These are phyloP conservation scores for Drosophila bipectinata DNA, from an alignment of 1,140 invertebrate genomes.

Conservation along the genomic window DNA sequence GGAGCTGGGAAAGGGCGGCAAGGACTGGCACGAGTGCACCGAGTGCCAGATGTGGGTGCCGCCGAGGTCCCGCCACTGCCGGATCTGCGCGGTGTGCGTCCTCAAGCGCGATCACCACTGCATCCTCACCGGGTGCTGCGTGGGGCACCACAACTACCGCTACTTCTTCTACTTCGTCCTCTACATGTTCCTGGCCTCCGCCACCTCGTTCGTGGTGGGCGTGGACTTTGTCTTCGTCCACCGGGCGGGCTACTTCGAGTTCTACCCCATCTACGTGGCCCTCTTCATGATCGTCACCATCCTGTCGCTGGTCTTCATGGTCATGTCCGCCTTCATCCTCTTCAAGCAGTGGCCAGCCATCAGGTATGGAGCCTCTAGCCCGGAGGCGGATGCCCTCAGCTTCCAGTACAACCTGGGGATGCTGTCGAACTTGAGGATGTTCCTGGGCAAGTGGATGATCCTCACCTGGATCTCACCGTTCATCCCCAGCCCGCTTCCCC, in stretches of 20 bases:
- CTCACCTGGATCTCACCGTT: constrained; percentile 1
- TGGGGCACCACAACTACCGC: constrained; percentile 94
- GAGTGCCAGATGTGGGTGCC: constrained; percentile 83
- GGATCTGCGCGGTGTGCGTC: constrained; percentile 91
- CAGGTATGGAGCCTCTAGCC: background rate
- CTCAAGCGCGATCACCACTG: constrained; percentile 97
- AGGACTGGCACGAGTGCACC: constrained; percentile 6
- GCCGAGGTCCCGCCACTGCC: constrained; percentile 95
- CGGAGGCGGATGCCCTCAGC: background rate
- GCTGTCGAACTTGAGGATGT: background rate
- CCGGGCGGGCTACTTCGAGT: background rate
- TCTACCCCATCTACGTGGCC: background rate
- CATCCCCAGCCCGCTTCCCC: background rate
- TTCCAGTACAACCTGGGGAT: background rate
- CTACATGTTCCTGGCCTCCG: constrained; percentile 87
- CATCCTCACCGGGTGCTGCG: constrained; percentile 93
- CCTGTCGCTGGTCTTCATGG: background rate
- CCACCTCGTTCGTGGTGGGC: background rate
- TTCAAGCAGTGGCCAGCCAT: background rate
- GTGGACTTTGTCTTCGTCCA: background rate
- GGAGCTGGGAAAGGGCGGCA: background rate
- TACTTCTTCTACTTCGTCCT: constrained; percentile 93
- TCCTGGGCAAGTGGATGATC: background rate
- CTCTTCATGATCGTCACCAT: background rate
- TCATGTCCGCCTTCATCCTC: background rate